Percentiles rank a stretch among this genome's conserved stretches.
phyloP scores from a whole-genome alignment of 1,140 invertebrate species.

The Spodoptera frugiperda region DNA sequence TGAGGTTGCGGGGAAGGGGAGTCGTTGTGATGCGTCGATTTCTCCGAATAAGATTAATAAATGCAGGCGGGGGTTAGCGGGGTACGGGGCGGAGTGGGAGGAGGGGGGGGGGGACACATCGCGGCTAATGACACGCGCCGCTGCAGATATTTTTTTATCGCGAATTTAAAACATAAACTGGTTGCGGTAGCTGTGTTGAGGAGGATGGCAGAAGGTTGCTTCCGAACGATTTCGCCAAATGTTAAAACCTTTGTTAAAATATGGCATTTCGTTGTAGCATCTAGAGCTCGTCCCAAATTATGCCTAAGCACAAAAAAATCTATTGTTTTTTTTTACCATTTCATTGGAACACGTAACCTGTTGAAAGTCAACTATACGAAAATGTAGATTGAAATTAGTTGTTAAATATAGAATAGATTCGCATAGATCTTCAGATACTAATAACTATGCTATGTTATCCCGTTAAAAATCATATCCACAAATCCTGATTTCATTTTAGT shows the following conservation, averaged over 20 bases:
- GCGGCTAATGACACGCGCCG: constrained; percentile 83
- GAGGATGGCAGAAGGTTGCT: neutral
- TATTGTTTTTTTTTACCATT: too few relatives aligned
- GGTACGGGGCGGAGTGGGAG: constrained; percentile 28
- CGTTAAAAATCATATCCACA: too few relatives aligned
- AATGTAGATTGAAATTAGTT: too few relatives aligned
- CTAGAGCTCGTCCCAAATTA: too few relatives aligned
- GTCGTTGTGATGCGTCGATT: constrained; percentile 76
- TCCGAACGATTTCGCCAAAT: neutral
- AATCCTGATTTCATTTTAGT: neutral
- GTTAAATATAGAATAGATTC: too few relatives aligned
- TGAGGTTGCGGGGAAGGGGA: constrained; percentile 51
- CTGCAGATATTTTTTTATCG: constrained; percentile 83
- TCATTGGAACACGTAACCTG: too few relatives aligned
- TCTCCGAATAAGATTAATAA: constrained; percentile 84
- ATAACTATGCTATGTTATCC: too few relatives aligned
- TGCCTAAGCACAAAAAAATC: too few relatives aligned
- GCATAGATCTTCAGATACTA: too few relatives aligned
- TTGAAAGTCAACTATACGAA: too few relatives aligned
- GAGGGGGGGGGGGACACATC: constrained; percentile 54
- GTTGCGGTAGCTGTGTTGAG: constrained; percentile 57
- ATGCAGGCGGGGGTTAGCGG: constrained; percentile 67
- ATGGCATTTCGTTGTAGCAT: too few relatives aligned
- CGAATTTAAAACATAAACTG: constrained; percentile 83
- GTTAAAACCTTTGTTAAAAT: too few relatives aligned